Conservation (phyloP, 30 jellyfish, hydroid and myxozoan genomes). For the Hydractinia symbiolongicarpus region DNA sequence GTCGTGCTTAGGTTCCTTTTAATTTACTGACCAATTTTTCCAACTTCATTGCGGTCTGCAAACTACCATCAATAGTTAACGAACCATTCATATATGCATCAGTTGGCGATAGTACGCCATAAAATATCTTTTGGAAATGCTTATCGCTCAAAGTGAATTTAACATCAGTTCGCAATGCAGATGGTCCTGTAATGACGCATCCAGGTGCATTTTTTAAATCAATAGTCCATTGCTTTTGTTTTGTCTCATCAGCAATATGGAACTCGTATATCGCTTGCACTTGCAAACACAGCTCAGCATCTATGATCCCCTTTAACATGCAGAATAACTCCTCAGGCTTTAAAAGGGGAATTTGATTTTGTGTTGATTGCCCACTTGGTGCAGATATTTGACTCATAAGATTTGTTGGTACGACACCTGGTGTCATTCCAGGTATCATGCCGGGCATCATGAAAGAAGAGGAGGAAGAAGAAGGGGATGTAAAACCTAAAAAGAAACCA, state of each 20-base stretch:
- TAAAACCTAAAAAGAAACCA: neutral
- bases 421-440: neutral
- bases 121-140: conserved; percentile 7
- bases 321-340: neutral
- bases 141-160: neutral
- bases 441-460: neutral
- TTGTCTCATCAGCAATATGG: neutral
- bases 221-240: neutral
- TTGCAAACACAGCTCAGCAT: neutral
- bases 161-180: neutral
- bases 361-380: too few species aligned
- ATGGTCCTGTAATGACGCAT: neutral
- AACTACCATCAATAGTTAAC: neutral
- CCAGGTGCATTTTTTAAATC: conserved; percentile 9
- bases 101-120: conserved; percentile 9
- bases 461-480: neutral
- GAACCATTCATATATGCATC: neutral
- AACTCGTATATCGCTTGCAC: conserved; percentile 1
- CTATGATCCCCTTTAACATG: neutral
- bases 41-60: conserved; percentile 2
- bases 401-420: too few species aligned
- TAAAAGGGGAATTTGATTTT: neutral
- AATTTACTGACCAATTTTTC: conserved; percentile 1
- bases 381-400: too few species aligned
- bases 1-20: neutral